phyloP scores from a whole-genome alignment of 1,140 invertebrate genomes.

The Pogonognathellus flavescens region DNA sequence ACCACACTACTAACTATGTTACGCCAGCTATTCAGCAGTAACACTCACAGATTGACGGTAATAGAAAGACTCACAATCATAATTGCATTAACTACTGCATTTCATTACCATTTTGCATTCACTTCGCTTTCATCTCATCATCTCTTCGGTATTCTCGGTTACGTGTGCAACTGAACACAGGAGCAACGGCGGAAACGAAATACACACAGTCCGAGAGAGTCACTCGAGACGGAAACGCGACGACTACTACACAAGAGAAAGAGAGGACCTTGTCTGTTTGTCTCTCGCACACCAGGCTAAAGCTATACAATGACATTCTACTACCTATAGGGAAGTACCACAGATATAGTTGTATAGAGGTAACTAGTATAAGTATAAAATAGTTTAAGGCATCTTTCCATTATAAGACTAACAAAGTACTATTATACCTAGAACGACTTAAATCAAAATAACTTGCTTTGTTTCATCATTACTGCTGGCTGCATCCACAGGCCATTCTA shows the following conservation, averaged over 20 bases:
- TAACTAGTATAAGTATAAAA: too few relatives aligned
- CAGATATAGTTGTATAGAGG: too few relatives aligned
- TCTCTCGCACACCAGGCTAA: neutral
- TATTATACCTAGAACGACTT: neutral
- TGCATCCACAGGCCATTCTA: neutral
- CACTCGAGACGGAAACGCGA: neutral
- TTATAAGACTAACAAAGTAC: too few relatives aligned
- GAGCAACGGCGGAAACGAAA: neutral
- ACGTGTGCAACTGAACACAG: neutral
- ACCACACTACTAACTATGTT: neutral
- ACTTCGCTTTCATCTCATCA: slow-evolving; percentile 33
- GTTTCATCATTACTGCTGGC: neutral
- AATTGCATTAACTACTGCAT: slow-evolving; percentile 47
- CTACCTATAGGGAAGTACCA: too few relatives aligned
- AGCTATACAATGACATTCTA: too few relatives aligned
- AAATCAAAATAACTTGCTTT: neutral
- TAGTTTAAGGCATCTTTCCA: too few relatives aligned
- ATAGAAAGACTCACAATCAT: slow-evolving; percentile 44
- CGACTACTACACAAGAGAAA: too few relatives aligned
- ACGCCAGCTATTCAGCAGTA: neutral
- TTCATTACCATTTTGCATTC: slow-evolving; percentile 45
- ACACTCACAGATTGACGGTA: slow-evolving; percentile 45
- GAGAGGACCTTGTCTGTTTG: too few relatives aligned
- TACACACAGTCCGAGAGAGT: neutral
- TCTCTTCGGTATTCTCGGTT: neutral